phyloP scores from a whole-genome alignment of 2,888 invertebrate genomes.

The Unio pictorum region DNA sequence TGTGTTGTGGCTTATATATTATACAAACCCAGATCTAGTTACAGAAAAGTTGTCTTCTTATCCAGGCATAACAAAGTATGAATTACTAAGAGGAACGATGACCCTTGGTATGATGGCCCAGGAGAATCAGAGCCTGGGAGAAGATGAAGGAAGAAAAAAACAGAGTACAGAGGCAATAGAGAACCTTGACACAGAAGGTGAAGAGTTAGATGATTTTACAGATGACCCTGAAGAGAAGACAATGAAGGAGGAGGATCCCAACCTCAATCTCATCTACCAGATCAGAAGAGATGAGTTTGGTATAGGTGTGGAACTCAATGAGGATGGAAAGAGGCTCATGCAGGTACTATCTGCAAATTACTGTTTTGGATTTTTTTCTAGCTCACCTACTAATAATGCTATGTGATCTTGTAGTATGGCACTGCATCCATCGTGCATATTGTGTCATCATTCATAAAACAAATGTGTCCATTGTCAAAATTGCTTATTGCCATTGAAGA shows the following conservation, averaged over 20 bases:
- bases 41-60: background rate
- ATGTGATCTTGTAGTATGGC: no score
- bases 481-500: no score
- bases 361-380: no score
- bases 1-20: no score
- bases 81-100: no score
- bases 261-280: constrained; percentile 46
- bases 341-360: constrained; percentile 18
- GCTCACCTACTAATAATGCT: no score
- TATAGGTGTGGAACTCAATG: constrained; percentile 65
- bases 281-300: constrained; percentile 71
- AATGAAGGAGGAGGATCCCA: constrained; percentile 18
- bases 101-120: no score
- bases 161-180: background rate
- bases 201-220: background rate
- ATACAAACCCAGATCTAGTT: background rate
- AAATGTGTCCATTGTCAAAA: no score
- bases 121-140: background rate
- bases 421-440: no score
- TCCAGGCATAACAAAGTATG: no score
- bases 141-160: background rate
- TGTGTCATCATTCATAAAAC: no score
- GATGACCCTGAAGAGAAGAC: background rate
- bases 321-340: constrained; percentile 64
- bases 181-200: no score